Conservation (phyloP, 1,140 invertebrate genomes). For the Lucilia cuprina region DNA sequence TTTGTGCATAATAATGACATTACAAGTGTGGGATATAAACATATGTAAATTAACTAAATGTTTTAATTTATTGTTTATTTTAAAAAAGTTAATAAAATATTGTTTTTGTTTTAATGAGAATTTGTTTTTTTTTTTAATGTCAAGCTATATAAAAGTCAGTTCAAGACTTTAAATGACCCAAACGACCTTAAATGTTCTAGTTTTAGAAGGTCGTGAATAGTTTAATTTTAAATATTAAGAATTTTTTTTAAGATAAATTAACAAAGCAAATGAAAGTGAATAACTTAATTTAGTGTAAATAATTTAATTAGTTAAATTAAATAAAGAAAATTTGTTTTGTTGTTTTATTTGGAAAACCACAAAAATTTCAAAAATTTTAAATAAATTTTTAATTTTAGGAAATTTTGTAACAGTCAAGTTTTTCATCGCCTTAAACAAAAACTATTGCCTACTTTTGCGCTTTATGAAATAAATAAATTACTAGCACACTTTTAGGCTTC, state of each 20-base stretch:
- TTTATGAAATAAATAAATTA: neutral
- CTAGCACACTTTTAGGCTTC: constrained; percentile 13
- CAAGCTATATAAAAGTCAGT: neutral
- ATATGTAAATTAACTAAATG: neutral
- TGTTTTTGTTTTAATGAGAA: neutral
- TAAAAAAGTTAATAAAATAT: neutral
- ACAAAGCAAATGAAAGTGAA: no score
- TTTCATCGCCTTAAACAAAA: neutral
- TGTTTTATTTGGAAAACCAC: no score
- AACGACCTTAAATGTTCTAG: neutral
- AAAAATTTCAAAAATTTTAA: no score
- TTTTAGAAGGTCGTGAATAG: no score
- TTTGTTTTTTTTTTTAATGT: neutral
- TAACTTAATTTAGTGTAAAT: no score
- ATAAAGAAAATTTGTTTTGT: no score
- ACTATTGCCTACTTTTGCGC: neutral
- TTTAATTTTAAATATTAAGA: no score
- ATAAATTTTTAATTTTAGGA: no score
- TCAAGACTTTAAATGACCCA: neutral
- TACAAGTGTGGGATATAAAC: neutral
- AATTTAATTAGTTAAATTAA: no score
- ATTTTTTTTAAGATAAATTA: no score
- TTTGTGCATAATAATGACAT: neutral
- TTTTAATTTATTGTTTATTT: neutral
- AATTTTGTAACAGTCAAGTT: no score